A percentile compares a stretch with the other conserved stretches of the same genome.
Evolutionary conservation across 2,797 vertebrate species (phyloP).

Genomic region (Somateria mollissima): DNA sequence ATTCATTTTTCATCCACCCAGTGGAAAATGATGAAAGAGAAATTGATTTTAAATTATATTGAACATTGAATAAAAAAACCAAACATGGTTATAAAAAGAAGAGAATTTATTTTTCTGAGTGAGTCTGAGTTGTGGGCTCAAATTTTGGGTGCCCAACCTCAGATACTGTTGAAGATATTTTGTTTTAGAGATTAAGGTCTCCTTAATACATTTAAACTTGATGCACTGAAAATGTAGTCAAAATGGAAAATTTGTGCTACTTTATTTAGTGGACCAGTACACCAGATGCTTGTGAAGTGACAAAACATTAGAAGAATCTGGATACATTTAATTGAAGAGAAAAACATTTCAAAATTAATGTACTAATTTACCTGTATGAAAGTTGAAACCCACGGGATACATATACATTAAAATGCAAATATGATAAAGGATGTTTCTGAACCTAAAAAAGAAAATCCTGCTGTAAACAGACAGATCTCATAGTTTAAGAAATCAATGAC

Average conservation of each 20-base stretch:
- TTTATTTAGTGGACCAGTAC: not conserved
- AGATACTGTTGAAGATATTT: not conserved
- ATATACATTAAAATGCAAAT: not conserved
- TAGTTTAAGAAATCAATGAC: not conserved
- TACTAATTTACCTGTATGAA: not conserved
- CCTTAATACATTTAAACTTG: not conserved
- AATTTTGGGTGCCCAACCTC: not conserved
- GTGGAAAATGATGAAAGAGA: not conserved
- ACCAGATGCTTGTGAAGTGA: not conserved
- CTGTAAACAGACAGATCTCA: not conserved
- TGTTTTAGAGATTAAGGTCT: not conserved
- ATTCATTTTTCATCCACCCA: not conserved
- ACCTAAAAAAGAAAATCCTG: not conserved
- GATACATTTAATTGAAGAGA: not conserved
- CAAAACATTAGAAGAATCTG: not conserved
- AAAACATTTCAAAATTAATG: not conserved
- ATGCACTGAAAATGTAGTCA: not conserved
- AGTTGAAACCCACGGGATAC: not conserved
- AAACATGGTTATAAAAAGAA: not conserved
- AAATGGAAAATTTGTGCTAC: not conserved
- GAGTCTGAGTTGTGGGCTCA: not conserved
- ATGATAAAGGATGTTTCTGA: not conserved
- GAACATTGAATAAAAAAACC: not conserved
- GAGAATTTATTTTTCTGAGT: not conserved
- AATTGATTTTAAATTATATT: not conserved